Evolutionary conservation across 2,797 vertebrate genomes (phyloP), one percentile per base, ranked within the genome.

Genomic region (Microchirus variegatus): DNA sequence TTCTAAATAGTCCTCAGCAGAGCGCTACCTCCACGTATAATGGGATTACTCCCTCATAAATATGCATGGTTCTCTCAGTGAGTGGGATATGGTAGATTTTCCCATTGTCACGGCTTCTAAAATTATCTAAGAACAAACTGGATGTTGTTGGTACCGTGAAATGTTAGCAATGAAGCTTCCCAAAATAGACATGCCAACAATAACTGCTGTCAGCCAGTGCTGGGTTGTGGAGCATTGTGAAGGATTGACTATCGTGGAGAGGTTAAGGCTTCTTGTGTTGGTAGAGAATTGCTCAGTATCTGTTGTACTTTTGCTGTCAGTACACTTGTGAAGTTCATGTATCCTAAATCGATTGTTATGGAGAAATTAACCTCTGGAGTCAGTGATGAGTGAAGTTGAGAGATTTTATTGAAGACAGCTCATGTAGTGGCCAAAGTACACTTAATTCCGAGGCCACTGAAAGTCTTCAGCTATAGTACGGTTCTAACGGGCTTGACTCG

Each of bases 21-120:
- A 74, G 60, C 17, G 16, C 74, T 42, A 9, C 17, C 0, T 17
- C 35, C 53, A 63, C 5, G 5, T 62, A 63, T 77, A 86, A 86
- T 67, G 58, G 64, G 75, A 81, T 81, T 78, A 66, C 55, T 63
- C 62, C 44, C 47, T 81, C 70, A 74, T 62, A 66, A 70, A 78
- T 73, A 79, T 71, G 58, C 61, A 75, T 73, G 54, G 75, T 62
- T 69, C 71, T 51, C 43, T 67, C 15, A 63, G 42, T 15, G 56
- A 77, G 73, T 57, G 57, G 77, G 74, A 72, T 58, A 61, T 17
- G 55, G 41, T 43, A 3, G 38, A 68, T 73, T 76, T 74, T 11
- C 50, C 4, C 42, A 56, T 68, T 83, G 53, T 59, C 18, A 50
- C 45, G 22, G 53, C 31, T 57, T 67, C 63, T 55, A 54, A 80